phyloP scores from a whole-genome alignment of 1,140 invertebrate genomes.

The Caenorhabditis remanei region DNA sequence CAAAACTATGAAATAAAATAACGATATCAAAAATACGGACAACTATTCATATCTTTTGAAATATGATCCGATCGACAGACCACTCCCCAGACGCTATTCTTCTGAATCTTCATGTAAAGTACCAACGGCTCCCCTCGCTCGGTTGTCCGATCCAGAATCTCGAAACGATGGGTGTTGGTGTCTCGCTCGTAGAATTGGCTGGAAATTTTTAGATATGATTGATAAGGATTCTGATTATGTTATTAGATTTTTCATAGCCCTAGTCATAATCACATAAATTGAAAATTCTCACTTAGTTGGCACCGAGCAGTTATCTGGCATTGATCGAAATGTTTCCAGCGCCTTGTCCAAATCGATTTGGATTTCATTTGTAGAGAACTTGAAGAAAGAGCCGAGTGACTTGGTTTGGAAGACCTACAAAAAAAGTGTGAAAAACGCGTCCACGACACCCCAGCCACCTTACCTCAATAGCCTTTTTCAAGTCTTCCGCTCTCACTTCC shows the following conservation, averaged over 20 bases:
- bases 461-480: neutral
- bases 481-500: neutral
- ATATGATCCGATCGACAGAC: neutral
- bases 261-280: too few relatives aligned
- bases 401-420: neutral
- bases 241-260: too few relatives aligned
- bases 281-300: neutral
- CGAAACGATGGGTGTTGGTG: neutral
- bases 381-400: neutral
- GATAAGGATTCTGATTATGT: too few relatives aligned
- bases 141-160: neutral
- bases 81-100: neutral
- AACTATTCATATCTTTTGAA: neutral
- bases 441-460: neutral
- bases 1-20: too few relatives aligned
- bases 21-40: neutral
- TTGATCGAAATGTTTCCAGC: neutral
- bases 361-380: neutral
- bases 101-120: neutral
- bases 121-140: neutral
- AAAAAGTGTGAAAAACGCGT: neutral
- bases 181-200: neutral
- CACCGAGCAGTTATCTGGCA: neutral
- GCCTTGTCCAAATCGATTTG: neutral
- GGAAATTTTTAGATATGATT: too few relatives aligned